Base-by-base conservation (phyloP, 2,888 invertebrate species). In the Thereva unica region DNA sequence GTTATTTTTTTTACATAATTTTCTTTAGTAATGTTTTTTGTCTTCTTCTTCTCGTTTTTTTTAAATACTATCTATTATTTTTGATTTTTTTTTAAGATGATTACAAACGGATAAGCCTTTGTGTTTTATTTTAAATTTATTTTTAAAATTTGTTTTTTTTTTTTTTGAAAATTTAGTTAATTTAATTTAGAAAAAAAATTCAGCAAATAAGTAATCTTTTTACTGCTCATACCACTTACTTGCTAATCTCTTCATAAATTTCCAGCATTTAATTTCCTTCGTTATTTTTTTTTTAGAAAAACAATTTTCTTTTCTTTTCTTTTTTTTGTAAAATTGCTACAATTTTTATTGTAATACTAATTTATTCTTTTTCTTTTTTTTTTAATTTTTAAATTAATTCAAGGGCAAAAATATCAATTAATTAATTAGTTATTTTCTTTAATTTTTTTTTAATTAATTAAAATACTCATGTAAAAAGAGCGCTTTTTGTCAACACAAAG, bases 401-500 rank as follows among this genome's bases (percentile, higher is more conserved):
- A 64, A 64, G 53, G 44, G 47, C 23, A 52, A 57, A 37, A 9
- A 23, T 12, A 52, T 66, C 56, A 42, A 53, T 66, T 40, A 66
- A 9, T 61, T 23, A 49, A 50, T 52, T 50, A 66, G 44, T 57
- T 7, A 52, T 52, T 52, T 49, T 49, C 34, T 49, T n/a, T n/a
- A n/a, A n/a, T n/a, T n/a, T n/a, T 52, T 34, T 52, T 34, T 35
- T 44, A n/a, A n/a, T 44, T 7, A 9, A 1, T 44, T 37, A 55
- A 47, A 64, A 23, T 50, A 61, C 61, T 61, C 50, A 70, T 67
- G 69, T 70, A 73, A 73, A 76, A 76, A 77, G 76, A 78, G 80
- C 80, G 78, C 80, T 80, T 80, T 80, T 80, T 79, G 77, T 79
- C 80, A 80, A 80, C 79, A 80, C 79, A 80, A 80, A 80, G 79